Percentiles rank a stretch among this genome's conserved stretches.
Conservation (phyloP, 2,888 invertebrate species). For the Athripsodes cinereus region DNA sequence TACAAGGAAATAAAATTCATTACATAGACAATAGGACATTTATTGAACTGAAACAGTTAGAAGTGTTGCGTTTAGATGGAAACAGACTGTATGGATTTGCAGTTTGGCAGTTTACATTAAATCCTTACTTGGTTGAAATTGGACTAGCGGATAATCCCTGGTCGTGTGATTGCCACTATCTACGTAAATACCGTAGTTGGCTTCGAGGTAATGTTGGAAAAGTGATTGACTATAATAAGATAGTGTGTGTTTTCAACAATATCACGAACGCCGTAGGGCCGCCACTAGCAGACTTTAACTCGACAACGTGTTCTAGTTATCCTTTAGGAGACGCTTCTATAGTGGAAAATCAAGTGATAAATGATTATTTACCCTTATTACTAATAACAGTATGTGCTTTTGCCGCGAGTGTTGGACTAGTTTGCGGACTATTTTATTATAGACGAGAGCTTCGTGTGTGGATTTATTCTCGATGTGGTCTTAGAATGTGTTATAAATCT, state of each 20-base stretch:
- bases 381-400: constrained; percentile 74
- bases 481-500: constrained; percentile 81
- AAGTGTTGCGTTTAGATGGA: constrained; percentile 78
- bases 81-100: constrained; percentile 77
- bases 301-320: constrained; percentile 67
- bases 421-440: constrained; percentile 75
- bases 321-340: constrained; percentile 68
- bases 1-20: constrained; percentile 79
- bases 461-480: constrained; percentile 80
- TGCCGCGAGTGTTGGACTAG: constrained; percentile 66
- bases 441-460: constrained; percentile 76
- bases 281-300: constrained; percentile 69
- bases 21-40: constrained; percentile 84
- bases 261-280: constrained; percentile 64
- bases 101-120: constrained; percentile 77
- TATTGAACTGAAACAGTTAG: constrained; percentile 69
- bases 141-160: constrained; percentile 79
- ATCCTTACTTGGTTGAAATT: constrained; percentile 83
- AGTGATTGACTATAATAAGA: constrained; percentile 70
- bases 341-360: constrained; percentile 69
- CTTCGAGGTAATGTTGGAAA: constrained; percentile 72
- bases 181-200: constrained; percentile 75
- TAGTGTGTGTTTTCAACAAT: constrained; percentile 72
- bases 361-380: constrained; percentile 74
- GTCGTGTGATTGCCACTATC: constrained; percentile 86